Percentiles rank a stretch among this genome's conserved stretches.
These are phyloP conservation scores for Phrynocephalus vlangalii DNA, from an alignment of 2,797 vertebrate species.

Conservation along the genomic window DNA sequence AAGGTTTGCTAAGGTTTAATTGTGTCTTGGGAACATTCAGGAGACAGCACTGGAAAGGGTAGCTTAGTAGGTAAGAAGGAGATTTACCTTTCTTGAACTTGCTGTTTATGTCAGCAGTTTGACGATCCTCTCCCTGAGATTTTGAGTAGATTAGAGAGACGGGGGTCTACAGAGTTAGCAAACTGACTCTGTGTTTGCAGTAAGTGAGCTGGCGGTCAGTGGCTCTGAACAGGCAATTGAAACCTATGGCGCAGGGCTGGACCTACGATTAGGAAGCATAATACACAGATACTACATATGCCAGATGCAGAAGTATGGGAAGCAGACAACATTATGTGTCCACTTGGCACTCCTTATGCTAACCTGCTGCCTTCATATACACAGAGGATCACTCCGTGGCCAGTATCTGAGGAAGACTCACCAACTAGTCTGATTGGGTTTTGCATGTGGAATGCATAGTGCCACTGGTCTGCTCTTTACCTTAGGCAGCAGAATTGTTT, in stretches of 20 bases:
- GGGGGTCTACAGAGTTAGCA: background rate
- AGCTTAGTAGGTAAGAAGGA: constrained; percentile 22
- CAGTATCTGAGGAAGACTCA: too few species aligned
- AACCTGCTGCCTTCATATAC: too few species aligned
- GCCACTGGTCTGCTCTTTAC: too few species aligned
- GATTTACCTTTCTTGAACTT: constrained; percentile 12
- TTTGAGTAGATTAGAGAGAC: background rate
- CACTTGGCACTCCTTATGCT: too few species aligned
- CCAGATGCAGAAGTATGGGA: background rate
- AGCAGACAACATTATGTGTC: background rate
- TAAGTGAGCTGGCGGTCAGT: background rate
- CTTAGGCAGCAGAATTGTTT: too few species aligned
- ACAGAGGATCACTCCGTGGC: too few species aligned
- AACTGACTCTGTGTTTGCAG: background rate
- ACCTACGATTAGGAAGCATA: background rate
- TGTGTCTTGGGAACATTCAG: background rate
- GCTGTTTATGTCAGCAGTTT: constrained; percentile 13
- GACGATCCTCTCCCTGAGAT: constrained; percentile 9
- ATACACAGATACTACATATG: background rate
- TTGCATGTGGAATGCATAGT: too few species aligned
- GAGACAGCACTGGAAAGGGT: background rate
- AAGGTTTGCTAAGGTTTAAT: background rate
- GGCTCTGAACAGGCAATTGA: background rate
- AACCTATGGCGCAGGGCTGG: background rate
- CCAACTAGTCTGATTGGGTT: too few species aligned